Evolutionary conservation across 2,888 invertebrate species (phyloP), one percentile per base, ranked within the genome.

Genomic region (Papilio demoleus): DNA sequence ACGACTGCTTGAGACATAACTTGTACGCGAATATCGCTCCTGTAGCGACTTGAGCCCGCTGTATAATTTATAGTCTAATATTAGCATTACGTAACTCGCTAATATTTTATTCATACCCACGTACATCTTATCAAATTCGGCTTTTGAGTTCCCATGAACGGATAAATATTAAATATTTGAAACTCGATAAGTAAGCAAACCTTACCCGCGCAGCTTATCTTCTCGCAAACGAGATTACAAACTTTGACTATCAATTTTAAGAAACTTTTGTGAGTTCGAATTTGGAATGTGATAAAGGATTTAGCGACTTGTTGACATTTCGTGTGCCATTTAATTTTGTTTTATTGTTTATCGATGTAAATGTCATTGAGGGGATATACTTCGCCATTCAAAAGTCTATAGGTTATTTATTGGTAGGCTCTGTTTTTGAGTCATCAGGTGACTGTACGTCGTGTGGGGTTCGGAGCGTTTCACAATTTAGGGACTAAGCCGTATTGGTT

Each of bases 131-230:
- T 75, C 74, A 70, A 66, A 71, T 71, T 67, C 65, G 71, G 59
- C 70, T 70, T 73, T 68, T 65, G 71, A 74, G 76, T 77, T 72
- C 77, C 74, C 71, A 75, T 72, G 74, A 68, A 75, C 69, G 72
- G 70, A 78, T 76, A 78, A 80, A 83, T 80, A 80, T 78, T 77
- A 78, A 80, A 79, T 80, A 81, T 81, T 83, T 78, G 75, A 77
- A 72, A 73, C 77, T 74, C 76, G 81, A 81, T 83, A 83, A 80
- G 79, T 75, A 75, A 80, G 79, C 75, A 75, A 80, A 78, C 73
- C 77, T 77, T 77, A 77, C 80, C 78, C 77, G 78, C 80, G 75
- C 60, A 80, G 81, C 82, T 86, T 85, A 87, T 87, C 84, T 80
- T 71, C 73, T 80, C 72, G 76, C 79, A 72, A 83, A 80, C 78